phyloP scores from a whole-genome alignment of 2,888 invertebrate species.

The Meta bourneti region DNA sequence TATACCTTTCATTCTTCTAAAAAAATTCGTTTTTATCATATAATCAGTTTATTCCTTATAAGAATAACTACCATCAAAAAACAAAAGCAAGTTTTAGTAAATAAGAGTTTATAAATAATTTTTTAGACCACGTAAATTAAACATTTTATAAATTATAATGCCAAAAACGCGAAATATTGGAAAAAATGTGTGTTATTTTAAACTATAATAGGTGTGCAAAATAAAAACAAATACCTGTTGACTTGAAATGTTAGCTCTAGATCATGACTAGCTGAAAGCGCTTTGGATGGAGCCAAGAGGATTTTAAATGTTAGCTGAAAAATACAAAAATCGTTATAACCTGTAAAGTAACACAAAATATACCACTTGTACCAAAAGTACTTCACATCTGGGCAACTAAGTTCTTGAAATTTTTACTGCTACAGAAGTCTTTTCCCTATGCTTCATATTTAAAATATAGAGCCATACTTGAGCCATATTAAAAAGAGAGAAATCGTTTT shows the following conservation, averaged over 20 bases:
- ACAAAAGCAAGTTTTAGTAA: background rate
- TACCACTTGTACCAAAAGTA: background rate
- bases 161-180: background rate
- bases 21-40: too few species aligned
- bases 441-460: too few species aligned
- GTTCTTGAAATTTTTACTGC: background rate
- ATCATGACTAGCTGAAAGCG: constrained; percentile 63
- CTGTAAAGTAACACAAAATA: background rate
- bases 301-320: constrained; percentile 70
- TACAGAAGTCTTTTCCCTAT: background rate
- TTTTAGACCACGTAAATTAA: background rate
- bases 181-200: background rate
- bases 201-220: background rate
- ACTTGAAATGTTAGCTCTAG: constrained; percentile 55
- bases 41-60: background rate
- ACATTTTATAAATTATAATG: background rate
- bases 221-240: constrained; percentile 55
- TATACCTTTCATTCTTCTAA: too few species aligned
- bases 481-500: too few species aligned
- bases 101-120: background rate
- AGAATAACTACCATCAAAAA: background rate
- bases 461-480: too few species aligned
- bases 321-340: background rate
- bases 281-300: constrained; percentile 68
- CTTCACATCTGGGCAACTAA: background rate